Percentiles rank a stretch among this genome's conserved stretches.
These are phyloP conservation scores for Tetanocera ferruginea DNA, from an alignment of 2,888 invertebrate genomes.

Conservation along the genomic window DNA sequence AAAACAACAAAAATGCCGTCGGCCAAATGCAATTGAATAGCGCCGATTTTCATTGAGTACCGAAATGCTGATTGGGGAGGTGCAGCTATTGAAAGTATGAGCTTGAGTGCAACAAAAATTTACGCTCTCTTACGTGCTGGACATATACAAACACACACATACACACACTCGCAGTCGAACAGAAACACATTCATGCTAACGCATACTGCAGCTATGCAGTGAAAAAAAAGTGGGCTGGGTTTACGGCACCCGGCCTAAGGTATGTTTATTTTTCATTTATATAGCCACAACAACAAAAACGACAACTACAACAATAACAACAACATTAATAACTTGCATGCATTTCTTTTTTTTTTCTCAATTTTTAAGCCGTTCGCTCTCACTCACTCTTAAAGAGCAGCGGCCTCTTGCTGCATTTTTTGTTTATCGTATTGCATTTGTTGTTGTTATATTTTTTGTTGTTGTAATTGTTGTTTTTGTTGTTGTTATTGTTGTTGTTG, in stretches of 20 bases:
- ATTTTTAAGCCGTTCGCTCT: slow-evolving; percentile 32
- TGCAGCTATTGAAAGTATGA: neutral
- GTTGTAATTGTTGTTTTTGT: slow-evolving; percentile 9
- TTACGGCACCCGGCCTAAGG: slow-evolving; percentile 42
- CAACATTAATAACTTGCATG: slow-evolving; percentile 28
- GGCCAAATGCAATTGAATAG: slow-evolving; percentile 18
- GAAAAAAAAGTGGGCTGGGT: slow-evolving; percentile 54
- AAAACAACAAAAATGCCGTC: slow-evolving; percentile 13
- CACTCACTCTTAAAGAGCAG: slow-evolving; percentile 15
- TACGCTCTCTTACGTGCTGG: neutral
- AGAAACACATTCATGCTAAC: neutral
- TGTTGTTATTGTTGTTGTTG: slow-evolving; percentile 24
- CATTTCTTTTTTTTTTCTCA: slow-evolving; percentile 27
- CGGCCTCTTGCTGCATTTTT: slow-evolving; percentile 18
- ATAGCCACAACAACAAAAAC: slow-evolving; percentile 21
- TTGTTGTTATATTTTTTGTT: slow-evolving; percentile 9
- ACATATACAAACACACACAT: slow-evolving; percentile 18
- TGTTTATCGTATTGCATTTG: slow-evolving; percentile 28
- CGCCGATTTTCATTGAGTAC: neutral
- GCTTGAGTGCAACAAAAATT: neutral
- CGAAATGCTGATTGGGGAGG: neutral
- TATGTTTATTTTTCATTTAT: slow-evolving; percentile 19
- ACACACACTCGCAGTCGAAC: neutral
- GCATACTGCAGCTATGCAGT: neutral
- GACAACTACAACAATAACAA: slow-evolving; percentile 27